Percentiles rank a stretch among this genome's conserved stretches.
These are phyloP conservation scores for Drosophila pallidifrons DNA, from an alignment of 1,140 invertebrate species.

Conservation along the genomic window DNA sequence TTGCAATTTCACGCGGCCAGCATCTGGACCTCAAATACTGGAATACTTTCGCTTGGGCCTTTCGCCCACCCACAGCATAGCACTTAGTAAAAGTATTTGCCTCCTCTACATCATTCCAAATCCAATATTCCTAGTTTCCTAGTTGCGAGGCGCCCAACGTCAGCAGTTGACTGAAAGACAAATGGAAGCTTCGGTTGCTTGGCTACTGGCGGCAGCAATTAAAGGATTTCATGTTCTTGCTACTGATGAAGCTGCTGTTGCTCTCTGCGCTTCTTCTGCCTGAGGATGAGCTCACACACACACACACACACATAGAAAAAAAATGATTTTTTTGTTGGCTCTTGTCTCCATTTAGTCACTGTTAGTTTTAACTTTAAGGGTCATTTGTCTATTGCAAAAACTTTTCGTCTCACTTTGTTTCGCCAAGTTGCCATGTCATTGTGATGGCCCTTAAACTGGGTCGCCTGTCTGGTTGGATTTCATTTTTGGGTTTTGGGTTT, in stretches of 20 bases:
- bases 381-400: conserved; percentile 75
- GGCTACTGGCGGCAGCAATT: conserved; percentile 72
- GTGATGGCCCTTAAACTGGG: conserved; percentile 31
- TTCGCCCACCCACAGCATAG: neutral
- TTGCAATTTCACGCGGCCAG: conserved; percentile 77
- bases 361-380: conserved; percentile 78
- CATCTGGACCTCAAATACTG: conserved; percentile 36
- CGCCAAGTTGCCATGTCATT: conserved; percentile 75
- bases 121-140: conserved; percentile 26
- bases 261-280: conserved; percentile 31
- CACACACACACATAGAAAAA: too few species aligned
- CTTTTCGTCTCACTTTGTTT: conserved; percentile 79
- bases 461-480: conserved; percentile 22
- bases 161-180: conserved; percentile 66
- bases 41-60: neutral
- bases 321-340: conserved; percentile 40
- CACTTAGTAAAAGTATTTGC: neutral
- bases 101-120: neutral
- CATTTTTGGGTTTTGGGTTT: too few species aligned
- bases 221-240: conserved; percentile 73
- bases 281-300: conserved; percentile 28
- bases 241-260: conserved; percentile 17
- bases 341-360: conserved; percentile 80
- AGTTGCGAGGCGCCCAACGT: conserved; percentile 41
- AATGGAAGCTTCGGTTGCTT: conserved; percentile 67